Evolutionary conservation across 2,797 vertebrate species (phyloP), one percentile per base, ranked within the genome.

Genomic region (Chloroceryle amazona): DNA sequence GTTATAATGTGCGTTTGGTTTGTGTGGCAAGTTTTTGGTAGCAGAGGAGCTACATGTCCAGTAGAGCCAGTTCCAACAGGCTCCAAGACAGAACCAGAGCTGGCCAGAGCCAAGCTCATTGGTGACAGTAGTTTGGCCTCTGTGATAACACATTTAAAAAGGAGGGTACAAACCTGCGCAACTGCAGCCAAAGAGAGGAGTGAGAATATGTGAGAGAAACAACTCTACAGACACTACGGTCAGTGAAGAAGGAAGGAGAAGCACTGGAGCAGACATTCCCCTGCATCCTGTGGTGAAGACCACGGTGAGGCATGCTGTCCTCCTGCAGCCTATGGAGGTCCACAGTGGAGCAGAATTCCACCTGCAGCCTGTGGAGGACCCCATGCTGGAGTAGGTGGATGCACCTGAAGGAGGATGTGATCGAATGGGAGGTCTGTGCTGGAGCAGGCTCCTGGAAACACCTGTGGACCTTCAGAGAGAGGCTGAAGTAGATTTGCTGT

Each of bases 91-190:
- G 42, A 67, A 3, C 23, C 20, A 3, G 15, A 0, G 2, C 19
- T 44, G 54, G 11, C n/a, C 41, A 23, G 49, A 37, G 42, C 11
- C 7, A n/a, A 68, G 49, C 8, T 20, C 21, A 7, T 26, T 39
- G 26, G 4, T 1, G 3, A n/a, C 0, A 1, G 55, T 11, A 15
- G 15, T 33, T 44, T 28, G 7, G 10, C 11, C 15, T 31, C 10
- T 51, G n/a, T 19, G 42, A 17, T 3, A 31, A 39, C 13, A 17
- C 2, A 31, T 21, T 10, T 33, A 26, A 39, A 37, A 31, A 25
- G 12, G 3, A 3, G 28, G 13, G 17, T 13, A 22, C 3, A 60
- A 17, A 7, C 51, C 21, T 65, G 15, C 4, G 10, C 25, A 44
- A 16, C 28, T 55, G 16, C 26, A 67, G 10, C 29, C 33, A 5